phyloP scores from a whole-genome alignment of 2,888 invertebrate species.

The Xylocampa areola region DNA sequence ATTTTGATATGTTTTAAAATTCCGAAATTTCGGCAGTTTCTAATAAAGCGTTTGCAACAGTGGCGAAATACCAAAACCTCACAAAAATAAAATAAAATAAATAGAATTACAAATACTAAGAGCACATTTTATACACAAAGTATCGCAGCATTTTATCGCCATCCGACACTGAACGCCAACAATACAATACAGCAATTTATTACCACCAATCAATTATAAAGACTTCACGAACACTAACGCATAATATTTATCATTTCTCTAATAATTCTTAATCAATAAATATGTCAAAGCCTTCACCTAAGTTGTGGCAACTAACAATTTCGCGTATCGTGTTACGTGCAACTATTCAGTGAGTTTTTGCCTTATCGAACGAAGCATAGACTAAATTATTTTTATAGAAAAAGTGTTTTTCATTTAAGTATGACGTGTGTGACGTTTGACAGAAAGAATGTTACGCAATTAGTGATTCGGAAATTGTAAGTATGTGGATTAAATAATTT shows the following conservation, averaged over 20 bases:
- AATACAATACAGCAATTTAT: slow-evolving; percentile 27
- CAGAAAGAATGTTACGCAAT: slow-evolving; percentile 35
- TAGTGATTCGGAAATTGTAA: slow-evolving; percentile 19
- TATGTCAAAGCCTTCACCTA: slow-evolving; percentile 30
- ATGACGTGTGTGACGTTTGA: slow-evolving; percentile 23
- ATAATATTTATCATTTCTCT: not conserved
- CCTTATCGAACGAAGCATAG: slow-evolving; percentile 15
- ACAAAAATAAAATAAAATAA: too few species aligned
- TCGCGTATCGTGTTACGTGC: slow-evolving; percentile 51
- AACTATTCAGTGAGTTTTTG: slow-evolving; percentile 47
- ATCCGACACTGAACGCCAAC: not conserved
- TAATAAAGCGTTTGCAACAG: too few species aligned
- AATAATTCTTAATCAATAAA: slow-evolving; percentile 30
- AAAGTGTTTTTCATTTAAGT: slow-evolving; percentile 45
- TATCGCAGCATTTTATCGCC: not conserved
- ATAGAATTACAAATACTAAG: too few species aligned
- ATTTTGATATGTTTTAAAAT: too few species aligned
- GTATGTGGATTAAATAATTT: slow-evolving; percentile 11
- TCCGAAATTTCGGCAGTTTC: too few species aligned
- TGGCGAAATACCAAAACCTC: too few species aligned
- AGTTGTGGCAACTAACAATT: slow-evolving; percentile 30
- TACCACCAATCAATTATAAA: slow-evolving; percentile 15
- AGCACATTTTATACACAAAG: not conserved
- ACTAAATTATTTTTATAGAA: slow-evolving; percentile 45
- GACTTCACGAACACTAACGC: slow-evolving; percentile 7